Evolutionary conservation across 2,888 invertebrate species (phyloP).

Genomic region (Notocelia uddmanniana): DNA sequence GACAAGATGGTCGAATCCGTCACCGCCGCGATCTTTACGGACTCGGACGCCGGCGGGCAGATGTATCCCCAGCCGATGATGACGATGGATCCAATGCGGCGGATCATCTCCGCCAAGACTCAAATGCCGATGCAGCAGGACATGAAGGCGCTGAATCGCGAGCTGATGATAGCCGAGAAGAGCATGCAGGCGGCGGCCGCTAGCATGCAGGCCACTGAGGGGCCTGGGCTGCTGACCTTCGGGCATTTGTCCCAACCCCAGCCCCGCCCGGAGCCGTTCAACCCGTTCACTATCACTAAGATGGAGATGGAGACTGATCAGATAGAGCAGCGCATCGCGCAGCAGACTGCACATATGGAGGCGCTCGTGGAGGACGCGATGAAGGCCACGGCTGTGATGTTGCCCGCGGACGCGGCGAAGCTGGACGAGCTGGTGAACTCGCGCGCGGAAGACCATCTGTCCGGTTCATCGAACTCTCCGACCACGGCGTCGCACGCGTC

Average conservation of each 20-base stretch:
- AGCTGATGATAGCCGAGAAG: conserved; percentile 68
- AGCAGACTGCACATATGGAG: conserved; percentile 79
- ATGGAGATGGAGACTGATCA: conserved; percentile 71
- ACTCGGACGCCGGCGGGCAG: conserved; percentile 68
- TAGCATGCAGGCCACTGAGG: conserved; percentile 49
- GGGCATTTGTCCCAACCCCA: conserved; percentile 53
- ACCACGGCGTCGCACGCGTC: conserved; percentile 68
- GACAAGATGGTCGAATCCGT: conserved; percentile 84
- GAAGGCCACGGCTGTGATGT: conserved; percentile 77
- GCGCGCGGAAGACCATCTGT: conserved; percentile 76
- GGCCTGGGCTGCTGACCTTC: conserved; percentile 66
- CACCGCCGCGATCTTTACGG: conserved; percentile 82
- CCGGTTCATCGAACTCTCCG: conserved; percentile 75
- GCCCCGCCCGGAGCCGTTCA: conserved; percentile 60
- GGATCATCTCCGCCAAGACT: conserved; percentile 65
- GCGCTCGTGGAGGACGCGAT: conserved; percentile 81
- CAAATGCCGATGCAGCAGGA: conserved; percentile 52
- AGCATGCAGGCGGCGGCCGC: conserved; percentile 55
- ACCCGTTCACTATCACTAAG: conserved; percentile 76
- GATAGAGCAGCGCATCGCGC: conserved; percentile 72
- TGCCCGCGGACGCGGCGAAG: conserved; percentile 68
- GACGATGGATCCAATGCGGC: conserved; percentile 66
- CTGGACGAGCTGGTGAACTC: conserved; percentile 83
- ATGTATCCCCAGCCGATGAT: conserved; percentile 64
- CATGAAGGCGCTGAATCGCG: conserved; percentile 70